Base-by-base conservation (phyloP, 2,888 invertebrate genomes). In the Drosophila flavopinicola region DNA sequence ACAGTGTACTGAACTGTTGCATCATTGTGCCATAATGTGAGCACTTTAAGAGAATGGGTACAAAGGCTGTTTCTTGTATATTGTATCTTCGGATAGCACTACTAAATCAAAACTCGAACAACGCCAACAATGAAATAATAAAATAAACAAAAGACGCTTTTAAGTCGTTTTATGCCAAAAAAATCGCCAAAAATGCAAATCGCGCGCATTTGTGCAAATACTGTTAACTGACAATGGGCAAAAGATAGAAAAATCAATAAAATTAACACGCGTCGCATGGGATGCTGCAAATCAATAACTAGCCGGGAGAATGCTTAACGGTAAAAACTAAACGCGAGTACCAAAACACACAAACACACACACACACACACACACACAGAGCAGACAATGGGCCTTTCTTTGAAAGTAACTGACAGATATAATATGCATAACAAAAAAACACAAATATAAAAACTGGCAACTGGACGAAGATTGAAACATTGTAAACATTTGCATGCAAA, bases 401-500 rank as follows among this genome's bases (percentile, higher is more conserved):
- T 39, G 44, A 58, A 58, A 58, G 30, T 52, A 56, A 66, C 65
- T 58, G 56, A 48, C 35, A 59, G 47, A 27, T 53, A 44, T 20
- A 17, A 67, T 78, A 73, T 69, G 63, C 73, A 78, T 73, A 60
- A 79, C 69, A 76, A 76, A 73, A 64, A 42, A 11, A 27, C 25
- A 37, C 56, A 41, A 23, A 70, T 39, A 13, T 13, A 29, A 24
- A 56, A 29, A 15, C 25, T 49, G 25, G 56, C 49, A 49, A 37
- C 42, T 52, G 67, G 35, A 54, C 42, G 51, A 42, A 60, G 71
- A 72, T 70, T 66, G 65, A 75, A 71, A 59, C 66, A 71, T 74
- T 75, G 66, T 58, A 42, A 51, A 59, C 30, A 75, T 74, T 72
- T 57, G 74, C 60, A 74, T 74, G 77, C 68, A 72, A 74, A 74